Evolutionary conservation across 1,140 invertebrate genomes (phyloP).

Genomic region (Lasioglossum baleicum): DNA sequence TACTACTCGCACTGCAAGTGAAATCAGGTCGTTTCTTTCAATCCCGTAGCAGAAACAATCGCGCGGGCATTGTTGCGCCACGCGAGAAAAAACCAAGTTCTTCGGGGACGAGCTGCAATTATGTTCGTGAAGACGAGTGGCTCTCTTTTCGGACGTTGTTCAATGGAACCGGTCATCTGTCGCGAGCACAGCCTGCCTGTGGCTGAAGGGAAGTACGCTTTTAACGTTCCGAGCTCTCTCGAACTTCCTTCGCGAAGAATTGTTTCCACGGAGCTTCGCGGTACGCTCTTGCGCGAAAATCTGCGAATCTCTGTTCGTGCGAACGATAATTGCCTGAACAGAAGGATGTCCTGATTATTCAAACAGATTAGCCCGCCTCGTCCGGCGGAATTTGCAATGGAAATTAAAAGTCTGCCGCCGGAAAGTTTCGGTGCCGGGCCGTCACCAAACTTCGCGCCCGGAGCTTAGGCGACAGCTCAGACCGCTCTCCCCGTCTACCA

Average conservation of each 20-base stretch:
- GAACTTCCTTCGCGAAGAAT: not conserved
- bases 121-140: not conserved
- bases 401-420: not conserved
- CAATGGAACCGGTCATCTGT: constrained; percentile 1
- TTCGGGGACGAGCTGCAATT: not conserved
- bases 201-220: not conserved
- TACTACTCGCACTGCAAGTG: too few relatives aligned
- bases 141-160: not conserved
- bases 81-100: not conserved
- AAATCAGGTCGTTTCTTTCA: too few relatives aligned
- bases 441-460: not conserved
- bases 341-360: too few relatives aligned
- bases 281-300: too few relatives aligned
- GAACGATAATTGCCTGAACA: not conserved
- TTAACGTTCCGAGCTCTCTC: not conserved
- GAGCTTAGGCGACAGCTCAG: not conserved
- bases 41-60: not conserved
- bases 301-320: too few relatives aligned
- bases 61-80: too few relatives aligned
- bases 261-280: not conserved
- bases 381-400: not conserved
- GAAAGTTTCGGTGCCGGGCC: too few relatives aligned
- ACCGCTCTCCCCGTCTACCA: too few relatives aligned
- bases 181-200: not conserved
- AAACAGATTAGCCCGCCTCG: not conserved